Percentiles rank a stretch among this genome's conserved stretches.
Evolutionary conservation across 2,888 invertebrate species (phyloP).

Genomic region (Poecilus cupreus): DNA sequence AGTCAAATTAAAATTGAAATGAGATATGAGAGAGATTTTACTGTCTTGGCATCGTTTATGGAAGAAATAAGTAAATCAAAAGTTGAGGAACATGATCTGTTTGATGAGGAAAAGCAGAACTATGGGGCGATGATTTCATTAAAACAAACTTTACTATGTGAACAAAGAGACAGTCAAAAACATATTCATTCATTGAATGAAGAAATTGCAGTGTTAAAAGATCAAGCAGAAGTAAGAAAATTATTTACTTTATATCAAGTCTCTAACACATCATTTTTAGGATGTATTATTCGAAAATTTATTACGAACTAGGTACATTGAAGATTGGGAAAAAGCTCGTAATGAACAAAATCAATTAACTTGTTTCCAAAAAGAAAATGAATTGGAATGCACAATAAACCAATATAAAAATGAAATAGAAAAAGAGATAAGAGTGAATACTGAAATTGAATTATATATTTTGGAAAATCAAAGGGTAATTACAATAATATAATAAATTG

Average conservation of each 20-base stretch:
- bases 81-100: conserved; percentile 60
- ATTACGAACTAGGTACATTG: conserved; percentile 67
- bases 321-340: conserved; percentile 70
- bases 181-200: conserved; percentile 63
- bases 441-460: conserved; percentile 69
- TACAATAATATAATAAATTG: neutral
- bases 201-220: conserved; percentile 67
- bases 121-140: conserved; percentile 61
- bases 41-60: neutral
- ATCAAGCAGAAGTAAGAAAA: conserved; percentile 65
- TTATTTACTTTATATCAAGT: neutral
- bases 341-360: conserved; percentile 69
- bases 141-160: conserved; percentile 62
- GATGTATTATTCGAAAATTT: conserved; percentile 66
- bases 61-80: neutral
- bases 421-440: conserved; percentile 69
- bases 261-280: conserved; percentile 62
- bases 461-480: conserved; percentile 66
- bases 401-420: conserved; percentile 67
- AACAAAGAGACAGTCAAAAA: conserved; percentile 61
- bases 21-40: neutral
- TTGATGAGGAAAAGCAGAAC: conserved; percentile 55
- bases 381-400: conserved; percentile 66
- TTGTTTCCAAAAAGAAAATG: conserved; percentile 66
- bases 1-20: conserved; percentile 8